Evolutionary conservation across 2,888 invertebrate species (phyloP), one percentile per base, ranked within the genome.

Genomic region (Morpho deidamia): DNA sequence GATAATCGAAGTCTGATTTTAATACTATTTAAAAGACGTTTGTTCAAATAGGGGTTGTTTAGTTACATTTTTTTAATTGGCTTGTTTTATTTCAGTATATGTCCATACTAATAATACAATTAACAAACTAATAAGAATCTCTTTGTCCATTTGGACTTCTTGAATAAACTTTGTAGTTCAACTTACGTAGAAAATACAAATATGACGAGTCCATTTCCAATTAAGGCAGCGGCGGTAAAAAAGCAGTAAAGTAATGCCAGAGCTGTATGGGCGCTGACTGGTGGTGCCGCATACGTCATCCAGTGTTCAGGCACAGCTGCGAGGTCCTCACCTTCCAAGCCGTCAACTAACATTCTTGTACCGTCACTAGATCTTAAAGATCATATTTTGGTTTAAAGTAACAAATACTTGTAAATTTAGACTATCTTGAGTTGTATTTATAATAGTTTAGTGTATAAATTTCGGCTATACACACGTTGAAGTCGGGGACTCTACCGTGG

Each of bases 141-240:
- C 50, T 37, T 37, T 37, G 3, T 37, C n/a, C 5, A 23, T 1
- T 23, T 23, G 23, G 23, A 23, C 23, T 23, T 23, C 1, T 3
- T 23, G 4, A n/a, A n/a, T n/a, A 23, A 23, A 5, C 14, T 23
- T 7, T 37, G 8, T 37, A 7, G 9, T 37, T 37, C 10, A 55
- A 91, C 93, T 92, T 80, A 95, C 95, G 94, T 91, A 63, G 92
- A 91, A 77, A 97, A 97, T 63, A 97, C 92, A 92, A 95, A 96
- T 64, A 96, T 93, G 60, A 97, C 96, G 47, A 96, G 86, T 59
- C 96, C 96, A 79, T 97, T 97, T 58, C 97, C 96, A 39, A 94
- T 78, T 8, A 94, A 81, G 5, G 96, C 92, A 49, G 94, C 87
- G 42, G 94, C 90, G 41, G 94, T 94, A 69, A 96, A 95, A 69